Conservation (phyloP, 2,888 invertebrate species). For the Nipponacmea schrenckii region DNA sequence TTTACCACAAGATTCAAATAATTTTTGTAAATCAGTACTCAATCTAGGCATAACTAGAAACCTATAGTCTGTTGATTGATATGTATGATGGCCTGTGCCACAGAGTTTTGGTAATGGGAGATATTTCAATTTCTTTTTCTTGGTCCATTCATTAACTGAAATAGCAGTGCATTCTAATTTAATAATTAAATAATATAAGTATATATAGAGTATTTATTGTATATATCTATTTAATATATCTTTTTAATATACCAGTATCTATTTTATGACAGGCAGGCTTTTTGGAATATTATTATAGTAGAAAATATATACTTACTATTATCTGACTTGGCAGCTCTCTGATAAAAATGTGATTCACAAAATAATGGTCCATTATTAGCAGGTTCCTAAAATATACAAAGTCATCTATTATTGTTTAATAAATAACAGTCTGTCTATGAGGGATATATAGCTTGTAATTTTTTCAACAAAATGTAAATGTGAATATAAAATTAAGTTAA, state of each 20-base stretch:
- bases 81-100: slow-evolving; percentile 86
- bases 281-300: no score
- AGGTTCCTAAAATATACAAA: slow-evolving; percentile 79
- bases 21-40: slow-evolving; percentile 84
- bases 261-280: no score
- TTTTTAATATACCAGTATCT: no score
- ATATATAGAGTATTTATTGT: not conserved
- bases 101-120: slow-evolving; percentile 91
- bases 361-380: slow-evolving; percentile 95
- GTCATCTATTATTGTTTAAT: no score
- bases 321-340: slow-evolving; percentile 82
- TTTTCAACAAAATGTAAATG: no score
- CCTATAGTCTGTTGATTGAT: slow-evolving; percentile 81
- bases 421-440: no score
- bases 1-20: slow-evolving; percentile 74
- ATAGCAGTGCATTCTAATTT: slow-evolving; percentile 10
- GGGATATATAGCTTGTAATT: not conserved
- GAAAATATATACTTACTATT: slow-evolving; percentile 75
- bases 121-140: slow-evolving; percentile 74
- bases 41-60: slow-evolving; percentile 95
- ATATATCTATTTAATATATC: not conserved
- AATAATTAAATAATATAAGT: slow-evolving; percentile 18
- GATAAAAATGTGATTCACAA: slow-evolving; percentile 96
- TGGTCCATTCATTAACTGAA: slow-evolving; percentile 80
- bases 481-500: no score